phyloP scores from a whole-genome alignment of 2,113 vertebrate species.

The Orthochromis indermauri region DNA sequence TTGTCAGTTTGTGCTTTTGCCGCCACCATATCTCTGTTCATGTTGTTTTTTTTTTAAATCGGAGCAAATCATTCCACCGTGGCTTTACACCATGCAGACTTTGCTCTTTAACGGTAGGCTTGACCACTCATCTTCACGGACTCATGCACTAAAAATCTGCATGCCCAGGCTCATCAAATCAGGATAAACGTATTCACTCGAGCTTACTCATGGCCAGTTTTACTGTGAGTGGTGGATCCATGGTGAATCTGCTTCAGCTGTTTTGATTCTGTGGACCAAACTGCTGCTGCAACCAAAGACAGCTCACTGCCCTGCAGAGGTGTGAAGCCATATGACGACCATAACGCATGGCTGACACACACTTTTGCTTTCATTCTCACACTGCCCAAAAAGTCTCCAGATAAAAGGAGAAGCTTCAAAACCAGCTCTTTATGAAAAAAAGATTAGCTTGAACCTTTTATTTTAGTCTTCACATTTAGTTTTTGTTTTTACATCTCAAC shows the following conservation, averaged over 20 bases:
- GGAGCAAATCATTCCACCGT: constrained; percentile 12
- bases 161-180: constrained; percentile 21
- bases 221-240: background rate
- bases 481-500: background rate
- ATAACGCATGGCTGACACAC: background rate
- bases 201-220: background rate
- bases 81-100: background rate
- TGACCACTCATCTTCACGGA: constrained; percentile 20
- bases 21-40: constrained; percentile 15
- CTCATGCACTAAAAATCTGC: constrained; percentile 18
- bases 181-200: background rate
- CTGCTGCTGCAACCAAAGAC: background rate
- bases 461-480: background rate
- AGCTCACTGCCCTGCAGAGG: background rate
- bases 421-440: background rate
- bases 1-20: constrained; percentile 28
- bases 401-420: background rate
- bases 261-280: background rate
- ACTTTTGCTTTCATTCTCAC: background rate
- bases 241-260: background rate
- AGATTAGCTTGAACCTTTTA: background rate
- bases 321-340: background rate
- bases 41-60: background rate
- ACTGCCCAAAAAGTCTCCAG: background rate
- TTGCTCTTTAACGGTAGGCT: background rate